A percentile compares a stretch with the other conserved stretches of the same genome.
Conservation (phyloP, 2,113 vertebrate genomes). For the Herpetotheres cachinnans region DNA sequence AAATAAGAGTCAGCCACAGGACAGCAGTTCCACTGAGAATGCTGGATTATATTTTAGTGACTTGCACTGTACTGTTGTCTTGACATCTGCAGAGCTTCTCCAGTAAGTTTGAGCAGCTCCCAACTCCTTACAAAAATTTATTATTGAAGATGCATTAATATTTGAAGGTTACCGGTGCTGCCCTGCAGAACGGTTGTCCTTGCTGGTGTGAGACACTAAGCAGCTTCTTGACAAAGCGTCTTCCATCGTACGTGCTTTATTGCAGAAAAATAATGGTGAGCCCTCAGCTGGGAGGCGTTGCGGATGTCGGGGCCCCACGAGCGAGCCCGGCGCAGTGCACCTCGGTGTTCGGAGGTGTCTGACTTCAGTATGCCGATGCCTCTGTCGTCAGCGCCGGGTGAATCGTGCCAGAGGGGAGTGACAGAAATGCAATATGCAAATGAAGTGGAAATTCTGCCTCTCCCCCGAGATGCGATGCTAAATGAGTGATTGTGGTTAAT, state of each 20-base stretch:
- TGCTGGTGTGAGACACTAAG: background rate
- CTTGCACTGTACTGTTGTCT: rapidly evolving
- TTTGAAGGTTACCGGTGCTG: background rate
- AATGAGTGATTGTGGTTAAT: background rate
- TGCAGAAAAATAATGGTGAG: background rate
- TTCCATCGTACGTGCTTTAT: rapidly evolving
- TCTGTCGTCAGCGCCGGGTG: background rate
- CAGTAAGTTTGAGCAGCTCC: background rate
- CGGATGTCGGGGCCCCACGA: background rate
- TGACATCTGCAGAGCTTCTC: background rate
- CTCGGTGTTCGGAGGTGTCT: rapidly evolving
- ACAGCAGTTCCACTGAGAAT: background rate
- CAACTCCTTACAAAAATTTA: background rate
- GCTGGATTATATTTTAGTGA: background rate
- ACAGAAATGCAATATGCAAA: background rate
- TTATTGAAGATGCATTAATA: background rate
- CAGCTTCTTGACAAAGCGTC: background rate
- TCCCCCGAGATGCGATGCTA: background rate
- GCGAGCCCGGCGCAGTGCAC: rapidly evolving
- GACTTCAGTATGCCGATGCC: background rate
- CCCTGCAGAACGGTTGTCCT: background rate
- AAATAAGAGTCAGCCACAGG: rapidly evolving
- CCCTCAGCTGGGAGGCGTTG: background rate
- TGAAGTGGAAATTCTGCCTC: background rate
- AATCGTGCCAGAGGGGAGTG: background rate